phyloP scores from a whole-genome alignment of 2,113 vertebrate genomes.

The Oplegnathus fasciatus region DNA sequence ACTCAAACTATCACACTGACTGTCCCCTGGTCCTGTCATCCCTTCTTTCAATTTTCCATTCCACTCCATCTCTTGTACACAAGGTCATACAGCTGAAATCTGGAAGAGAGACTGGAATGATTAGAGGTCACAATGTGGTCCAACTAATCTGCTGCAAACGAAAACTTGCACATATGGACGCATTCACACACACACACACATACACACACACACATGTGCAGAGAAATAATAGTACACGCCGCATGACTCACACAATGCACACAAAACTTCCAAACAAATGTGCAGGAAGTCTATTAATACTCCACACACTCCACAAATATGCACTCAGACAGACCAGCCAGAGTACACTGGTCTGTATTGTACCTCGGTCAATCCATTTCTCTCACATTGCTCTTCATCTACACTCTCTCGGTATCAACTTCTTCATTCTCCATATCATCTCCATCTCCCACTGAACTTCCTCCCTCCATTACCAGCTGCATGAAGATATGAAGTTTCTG shows the following conservation, averaged over 20 bases:
- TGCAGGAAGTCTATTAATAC: constrained; percentile 64
- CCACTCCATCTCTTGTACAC: constrained; percentile 16
- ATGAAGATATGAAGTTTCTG: constrained; percentile 66
- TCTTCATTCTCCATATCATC: constrained; percentile 63
- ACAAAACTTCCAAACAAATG: constrained; percentile 55
- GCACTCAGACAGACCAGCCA: constrained; percentile 24
- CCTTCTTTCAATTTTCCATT: constrained; percentile 31
- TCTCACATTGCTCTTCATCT: constrained; percentile 39
- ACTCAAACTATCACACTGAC: not conserved
- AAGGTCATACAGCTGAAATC: constrained; percentile 34
- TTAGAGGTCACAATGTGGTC: constrained; percentile 56
- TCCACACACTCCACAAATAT: constrained; percentile 53
- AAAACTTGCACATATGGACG: constrained; percentile 34
- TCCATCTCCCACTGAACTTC: constrained; percentile 62
- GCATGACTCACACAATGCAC: constrained; percentile 18
- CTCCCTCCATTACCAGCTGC: constrained; percentile 57
- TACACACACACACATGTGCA: not conserved
- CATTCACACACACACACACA: not conserved
- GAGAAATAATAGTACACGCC: constrained; percentile 8
- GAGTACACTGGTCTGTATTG: constrained; percentile 20
- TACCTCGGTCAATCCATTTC: constrained; percentile 41
- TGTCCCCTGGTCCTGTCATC: constrained; percentile 1
- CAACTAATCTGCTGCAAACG: constrained; percentile 74
- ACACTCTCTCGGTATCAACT: constrained; percentile 14
- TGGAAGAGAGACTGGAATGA: constrained; percentile 30